Base-by-base conservation (phyloP, 2,797 vertebrate genomes). In the Cottoperca gobio region DNA sequence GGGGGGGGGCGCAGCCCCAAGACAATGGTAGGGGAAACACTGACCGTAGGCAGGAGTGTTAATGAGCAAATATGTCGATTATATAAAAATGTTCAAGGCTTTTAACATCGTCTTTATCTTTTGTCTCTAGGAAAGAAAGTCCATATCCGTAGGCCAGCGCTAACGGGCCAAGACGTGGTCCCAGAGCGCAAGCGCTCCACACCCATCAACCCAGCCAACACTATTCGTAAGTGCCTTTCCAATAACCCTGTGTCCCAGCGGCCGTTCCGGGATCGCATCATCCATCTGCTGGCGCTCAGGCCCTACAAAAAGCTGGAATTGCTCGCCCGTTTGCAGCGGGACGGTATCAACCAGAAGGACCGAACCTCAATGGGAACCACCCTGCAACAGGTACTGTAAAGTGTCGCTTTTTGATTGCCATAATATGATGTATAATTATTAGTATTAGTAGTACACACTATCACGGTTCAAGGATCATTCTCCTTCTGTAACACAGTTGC, bases 281-380 rank as follows among this genome's bases (percentile, higher is more conserved):
- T 98, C 85, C 97, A 99, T 85, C 93, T 99, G 62, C 92, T 99
- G 90, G 97, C 96, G 0, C 93, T 99, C 77, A 96, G 93, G 83
- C 85, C 93, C 68, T 98, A 97, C 89, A 98, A 97, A 92, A 97
- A 98, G 90, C 95, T 97, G 45, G 97, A 98, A 84, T 88, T 99
- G 37, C 93, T 98, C 23, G 96, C 94, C 72, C 94, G 96, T 82
- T 92, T 99, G 86, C 96, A 97, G 73, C 94, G 94, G 84, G 97
- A 99, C 43, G 97, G 97, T 2, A 91, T 99, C 88, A 96, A 90
- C 93, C 96, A 96, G 88, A 99, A 97, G 90, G 97, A 98, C 91
- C 95, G 95, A 71, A 96, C 94, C 81, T 96, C 94, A 12, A 88
- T 99, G 54, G 96, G 96, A 78, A 93, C 91, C 70, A 90, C 95